Percentiles rank a stretch among this genome's conserved stretches.
Evolutionary conservation across 37 sponge, comb jelly and placozoan species (phyloP).

Genomic region (Crambe crambe): DNA sequence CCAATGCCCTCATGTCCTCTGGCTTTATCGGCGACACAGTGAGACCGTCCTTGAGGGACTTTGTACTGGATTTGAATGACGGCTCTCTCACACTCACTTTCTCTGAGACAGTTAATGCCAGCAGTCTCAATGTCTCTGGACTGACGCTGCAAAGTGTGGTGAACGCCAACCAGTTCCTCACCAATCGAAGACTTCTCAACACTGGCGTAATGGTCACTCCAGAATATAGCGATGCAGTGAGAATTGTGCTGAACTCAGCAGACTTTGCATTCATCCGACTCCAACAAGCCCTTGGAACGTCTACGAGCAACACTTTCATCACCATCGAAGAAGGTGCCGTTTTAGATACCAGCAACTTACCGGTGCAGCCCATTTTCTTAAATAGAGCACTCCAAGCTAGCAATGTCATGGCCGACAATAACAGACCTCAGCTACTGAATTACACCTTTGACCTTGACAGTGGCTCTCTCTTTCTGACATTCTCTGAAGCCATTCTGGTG

Average conservation of each 20-base stretch:
- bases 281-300: constrained; percentile 36
- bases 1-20: constrained; percentile 55
- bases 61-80: constrained; percentile 69
- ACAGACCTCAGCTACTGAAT: constrained; percentile 53
- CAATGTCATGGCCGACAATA: constrained; percentile 57
- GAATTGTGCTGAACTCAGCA: constrained; percentile 29
- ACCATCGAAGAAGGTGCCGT: constrained; percentile 50
- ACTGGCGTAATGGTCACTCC: constrained; percentile 37
- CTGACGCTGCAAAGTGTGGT: constrained; percentile 46
- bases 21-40: constrained; percentile 44
- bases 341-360: constrained; percentile 48
- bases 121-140: constrained; percentile 47
- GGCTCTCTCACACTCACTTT: constrained; percentile 75
- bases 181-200: constrained; percentile 2
- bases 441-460: constrained; percentile 79
- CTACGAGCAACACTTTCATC: constrained; percentile 67
- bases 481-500: constrained; percentile 70
- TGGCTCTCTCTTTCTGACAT: constrained; percentile 77
- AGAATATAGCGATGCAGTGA: constrained; percentile 42
- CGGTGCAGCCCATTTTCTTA: constrained; percentile 26
- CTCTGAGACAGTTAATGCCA: constrained; percentile 80
- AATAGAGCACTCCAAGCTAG: constrained; percentile 60
- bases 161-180: constrained; percentile 29
- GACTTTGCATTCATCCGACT: constrained; percentile 64
- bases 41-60: constrained; percentile 49